Base-by-base conservation (phyloP, 2,888 invertebrate genomes). In the Campopleginae sp. region DNA sequence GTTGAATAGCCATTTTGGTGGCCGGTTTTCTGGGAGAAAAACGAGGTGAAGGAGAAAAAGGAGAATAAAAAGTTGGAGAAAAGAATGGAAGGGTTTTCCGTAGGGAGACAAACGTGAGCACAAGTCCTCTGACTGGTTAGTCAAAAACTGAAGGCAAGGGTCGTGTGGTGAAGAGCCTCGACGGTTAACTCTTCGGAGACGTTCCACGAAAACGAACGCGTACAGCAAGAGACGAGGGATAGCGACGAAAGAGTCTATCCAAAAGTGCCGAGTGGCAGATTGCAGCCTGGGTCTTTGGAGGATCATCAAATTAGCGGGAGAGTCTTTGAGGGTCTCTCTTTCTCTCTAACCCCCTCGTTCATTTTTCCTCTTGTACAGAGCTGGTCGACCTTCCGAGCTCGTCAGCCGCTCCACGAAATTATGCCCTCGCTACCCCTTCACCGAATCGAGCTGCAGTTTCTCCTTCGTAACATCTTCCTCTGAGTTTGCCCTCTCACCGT, bases 221-320 rank as follows among this genome's bases (percentile, higher is more conserved):
- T 66, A 70, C 63, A 80, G 80, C 63, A 66, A 72, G 65, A 72
- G 79, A 65, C 65, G 70, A 63, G 63, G 48, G 76, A 80, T 80
- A 80, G 87, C 84, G 85, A 86, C 86, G 87, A 88, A 87, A 86
- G 85, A 86, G 88, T 88, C 84, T 86, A 86, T 85, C 86, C 85
- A 89, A 90, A 89, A 91, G 90, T 89, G 88, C 89, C 87, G 91
- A 90, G 92, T 91, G 91, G 92, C 92, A 91, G 92, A 92, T 92
- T 93, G 92, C 92, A 91, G 91, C 89, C 91, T 87, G 86, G 88
- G 90, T 88, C 91, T 92, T 91, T 93, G 91, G 92, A 93, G 93
- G 93, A 93, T 93, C 93, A 93, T 93, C 93, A 93, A 93, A 93
- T 93, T 93, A 93, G 93, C 91, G 90, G 89, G 91, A 92, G 92